These are phyloP conservation scores for Gambelia wislizenii DNA, from an alignment of 2,797 vertebrate species.

Conservation along the genomic window DNA sequence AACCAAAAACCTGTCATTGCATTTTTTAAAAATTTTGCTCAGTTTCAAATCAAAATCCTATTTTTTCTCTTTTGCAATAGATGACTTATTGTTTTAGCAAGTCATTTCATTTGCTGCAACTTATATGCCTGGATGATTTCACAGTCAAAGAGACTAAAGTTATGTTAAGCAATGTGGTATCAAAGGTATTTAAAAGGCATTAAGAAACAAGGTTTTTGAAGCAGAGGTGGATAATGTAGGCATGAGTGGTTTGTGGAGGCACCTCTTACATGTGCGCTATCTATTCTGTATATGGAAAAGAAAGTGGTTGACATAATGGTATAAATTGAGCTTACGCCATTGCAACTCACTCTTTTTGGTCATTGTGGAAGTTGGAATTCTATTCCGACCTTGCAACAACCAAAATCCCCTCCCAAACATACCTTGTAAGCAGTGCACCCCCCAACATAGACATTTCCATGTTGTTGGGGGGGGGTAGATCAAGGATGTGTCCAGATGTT, in stretches of 20 bases:
- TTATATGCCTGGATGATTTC: neutral
- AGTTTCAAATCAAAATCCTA: neutral
- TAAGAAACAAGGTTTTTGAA: too few relatives aligned
- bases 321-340: too few relatives aligned
- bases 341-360: too few relatives aligned
- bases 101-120: neutral
- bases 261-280: neutral
- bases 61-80: neutral
- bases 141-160: neutral
- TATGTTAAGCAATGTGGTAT: neutral
- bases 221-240: neutral
- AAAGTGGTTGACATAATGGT: too few relatives aligned
- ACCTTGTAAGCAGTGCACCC: too few relatives aligned
- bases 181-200: neutral
- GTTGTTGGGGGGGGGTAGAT: too few relatives aligned
- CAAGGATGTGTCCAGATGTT: too few relatives aligned
- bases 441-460: too few relatives aligned
- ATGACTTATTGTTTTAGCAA: neutral
- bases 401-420: too few relatives aligned
- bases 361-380: too few relatives aligned
- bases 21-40: neutral
- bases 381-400: too few relatives aligned
- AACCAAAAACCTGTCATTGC: neutral
- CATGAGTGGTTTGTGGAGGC: neutral
- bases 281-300: neutral